Evolutionary conservation across 2,113 vertebrate genomes (phyloP), one percentile per base, ranked within the genome.

Genomic region (Chlorocebus sabaeus): DNA sequence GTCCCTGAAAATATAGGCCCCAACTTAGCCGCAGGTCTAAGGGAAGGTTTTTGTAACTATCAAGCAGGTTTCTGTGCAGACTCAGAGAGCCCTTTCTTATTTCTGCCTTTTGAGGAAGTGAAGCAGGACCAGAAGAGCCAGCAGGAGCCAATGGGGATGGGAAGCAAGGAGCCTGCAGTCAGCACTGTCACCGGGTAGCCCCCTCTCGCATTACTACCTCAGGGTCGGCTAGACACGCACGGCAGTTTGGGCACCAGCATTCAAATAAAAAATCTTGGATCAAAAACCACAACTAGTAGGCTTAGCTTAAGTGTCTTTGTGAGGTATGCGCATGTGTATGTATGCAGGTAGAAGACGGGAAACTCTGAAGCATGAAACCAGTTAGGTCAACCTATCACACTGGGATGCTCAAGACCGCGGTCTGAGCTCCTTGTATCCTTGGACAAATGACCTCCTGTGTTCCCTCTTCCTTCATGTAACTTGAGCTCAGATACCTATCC

Each of bases 71-170:
- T 93, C 67, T 25, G 30, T 84, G n/a, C 57, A 93, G 93, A 82
- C 79, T 95, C 93, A 95, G 95, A 76, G 59, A 92, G 97, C 76
- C 80, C 95, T 96, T 90, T 93, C 81, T 97, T 80, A 90, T 95
- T 95, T 96, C 93, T 97, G 95, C 96, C 94, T 96, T 92, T 96
- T 95, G 96, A 97, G 97, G 97, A 97, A 85, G 89, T 76, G 89
- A 87, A 92, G 38, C 85, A 92, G 93, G 93, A 97, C 80, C 80
- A 50, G 96, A 96, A 84, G 93, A 97, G 83, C 87, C 83, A 84
- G 57, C 93, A 95, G 48, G 90, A 93, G 55, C 96, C 95, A 32
- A 7, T 89, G 85, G 94, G 95, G 88, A 75, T 92, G 88, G 96
- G 95, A 83, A 95, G 23, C 93, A 87, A 67, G 95, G 93, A 84